These are phyloP conservation scores for Xenopus borealis DNA, from an alignment of 2,113 vertebrate genomes.

Conservation along the genomic window DNA sequence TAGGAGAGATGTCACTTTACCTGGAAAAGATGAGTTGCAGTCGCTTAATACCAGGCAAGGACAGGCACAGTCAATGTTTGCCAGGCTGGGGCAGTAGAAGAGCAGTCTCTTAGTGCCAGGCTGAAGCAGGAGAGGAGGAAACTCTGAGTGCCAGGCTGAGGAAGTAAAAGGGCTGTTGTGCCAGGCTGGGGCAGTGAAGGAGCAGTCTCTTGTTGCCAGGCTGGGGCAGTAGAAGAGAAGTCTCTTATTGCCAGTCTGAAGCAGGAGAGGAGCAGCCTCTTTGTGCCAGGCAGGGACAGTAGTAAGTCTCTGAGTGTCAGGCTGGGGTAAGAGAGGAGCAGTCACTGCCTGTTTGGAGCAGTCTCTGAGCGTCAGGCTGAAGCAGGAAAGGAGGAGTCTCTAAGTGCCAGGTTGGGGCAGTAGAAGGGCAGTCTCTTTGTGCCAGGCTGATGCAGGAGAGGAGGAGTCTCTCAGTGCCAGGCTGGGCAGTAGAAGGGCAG, in stretches of 20 bases:
- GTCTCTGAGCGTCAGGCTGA: constrained; percentile 59
- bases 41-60: too few species aligned
- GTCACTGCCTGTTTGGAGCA: background rate
- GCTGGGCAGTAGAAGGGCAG: constrained; percentile 47
- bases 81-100: constrained; percentile 7
- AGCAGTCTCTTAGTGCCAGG: background rate
- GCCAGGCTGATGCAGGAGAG: background rate
- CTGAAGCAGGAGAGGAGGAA: constrained; percentile 14
- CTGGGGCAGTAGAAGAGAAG: constrained; percentile 16
- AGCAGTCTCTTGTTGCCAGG: constrained; percentile 53
- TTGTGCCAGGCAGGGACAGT: too few species aligned
- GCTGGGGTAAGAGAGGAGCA: constrained; percentile 38
- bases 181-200: constrained; percentile 51
- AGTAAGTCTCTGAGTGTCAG: background rate
- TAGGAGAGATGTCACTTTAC: too few species aligned
- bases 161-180: constrained; percentile 53
- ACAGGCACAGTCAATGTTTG: too few species aligned
- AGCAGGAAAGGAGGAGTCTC: constrained; percentile 52
- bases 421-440: background rate
- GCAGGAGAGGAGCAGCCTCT: too few species aligned
- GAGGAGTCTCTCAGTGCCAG: constrained; percentile 43
- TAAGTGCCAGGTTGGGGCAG: constrained; percentile 29
- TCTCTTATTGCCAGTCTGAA: background rate
- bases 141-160: constrained; percentile 40
- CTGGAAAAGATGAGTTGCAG: too few species aligned